These are phyloP conservation scores for Ips typographus DNA, from an alignment of 1,140 invertebrate genomes.

Conservation along the genomic window DNA sequence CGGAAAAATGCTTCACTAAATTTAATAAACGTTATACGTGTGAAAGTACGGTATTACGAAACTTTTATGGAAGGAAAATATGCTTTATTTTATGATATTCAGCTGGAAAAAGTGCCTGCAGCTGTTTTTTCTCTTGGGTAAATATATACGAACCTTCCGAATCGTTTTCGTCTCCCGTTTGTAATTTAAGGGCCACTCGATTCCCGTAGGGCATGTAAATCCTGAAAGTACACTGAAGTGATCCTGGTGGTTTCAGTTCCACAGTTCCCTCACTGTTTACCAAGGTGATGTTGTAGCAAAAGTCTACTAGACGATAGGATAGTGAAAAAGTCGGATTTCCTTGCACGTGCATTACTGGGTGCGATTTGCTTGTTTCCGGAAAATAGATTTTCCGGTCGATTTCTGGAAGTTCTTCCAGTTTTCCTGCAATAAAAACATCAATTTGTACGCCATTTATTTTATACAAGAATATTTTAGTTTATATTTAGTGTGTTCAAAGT, in stretches of 20 bases:
- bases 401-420: slow-evolving; percentile 62
- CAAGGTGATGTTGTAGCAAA: slow-evolving; percentile 65
- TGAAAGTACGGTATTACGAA: no score
- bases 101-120: no score
- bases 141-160: slow-evolving; percentile 34
- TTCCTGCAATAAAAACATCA: slow-evolving; percentile 50
- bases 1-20: no score
- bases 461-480: no score
- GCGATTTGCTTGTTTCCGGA: slow-evolving; percentile 51
- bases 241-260: slow-evolving; percentile 57
- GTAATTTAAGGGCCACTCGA: slow-evolving; percentile 57
- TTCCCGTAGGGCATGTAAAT: slow-evolving; percentile 67
- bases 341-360: slow-evolving; percentile 54
- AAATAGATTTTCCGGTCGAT: slow-evolving; percentile 59
- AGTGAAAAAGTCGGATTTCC: slow-evolving; percentile 63
- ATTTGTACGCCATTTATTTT: no score
- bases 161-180: slow-evolving; percentile 53
- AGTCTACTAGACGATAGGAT: slow-evolving; percentile 62
- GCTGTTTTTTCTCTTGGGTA: no score
- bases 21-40: no score
- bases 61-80: no score
- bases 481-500: no score
- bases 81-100: no score
- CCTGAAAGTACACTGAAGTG: slow-evolving; percentile 62
- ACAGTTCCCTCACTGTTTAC: slow-evolving; percentile 61